Evolutionary conservation across 2,113 vertebrate species (phyloP), one percentile per base, ranked within the genome.

Genomic region (Sebastes schlegelii): DNA sequence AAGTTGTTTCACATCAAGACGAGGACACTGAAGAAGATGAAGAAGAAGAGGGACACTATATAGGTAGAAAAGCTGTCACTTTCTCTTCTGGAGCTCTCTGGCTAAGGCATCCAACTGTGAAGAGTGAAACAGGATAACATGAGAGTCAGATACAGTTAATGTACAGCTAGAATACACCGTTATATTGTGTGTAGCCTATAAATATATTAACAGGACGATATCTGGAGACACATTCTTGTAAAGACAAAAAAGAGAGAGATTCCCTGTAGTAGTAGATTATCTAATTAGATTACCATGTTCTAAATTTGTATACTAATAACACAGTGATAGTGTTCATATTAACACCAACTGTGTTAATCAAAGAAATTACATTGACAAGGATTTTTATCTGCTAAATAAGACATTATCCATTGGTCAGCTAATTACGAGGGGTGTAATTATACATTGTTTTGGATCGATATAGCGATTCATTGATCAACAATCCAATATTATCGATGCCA

Each of bases 71-170:
- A 83, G 34, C 45, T 0, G 1, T 96, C 92, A 96, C 87, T 96
- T 96, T 79, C 88, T 96, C 86, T 95, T 96, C 87, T 96, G 95
- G 51, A 96, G 94, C 74, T 96, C 95, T 80, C 94, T 94, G 60
- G 95, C 89, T 76, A 97, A 88, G 58, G 93, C 89, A 63, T 96
- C 95, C 68, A 95, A 62, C 96, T 97, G 91, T 71, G 51, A 82
- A 89, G 2, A 82, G 9, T 21, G 9, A 82, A 13, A 77, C 14
- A 52, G 21, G 2, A 19, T 9, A 42, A 61, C n/a, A 65, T 65
- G 23, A 77, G 42, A 60, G 14, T 62, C 45, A 71, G 1, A 43
- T n/a, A 74, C n/a, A 26, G 23, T 26, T 26, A 26, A 26, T 26
- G 23, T 26, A 26, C 23, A 26, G 23, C 23, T 26, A 26, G 23